A percentile compares a stretch with the other conserved stretches of the same genome.
These are phyloP conservation scores for Polypedilum vanderplanki DNA, from an alignment of 1,140 invertebrate species.

Conservation along the genomic window DNA sequence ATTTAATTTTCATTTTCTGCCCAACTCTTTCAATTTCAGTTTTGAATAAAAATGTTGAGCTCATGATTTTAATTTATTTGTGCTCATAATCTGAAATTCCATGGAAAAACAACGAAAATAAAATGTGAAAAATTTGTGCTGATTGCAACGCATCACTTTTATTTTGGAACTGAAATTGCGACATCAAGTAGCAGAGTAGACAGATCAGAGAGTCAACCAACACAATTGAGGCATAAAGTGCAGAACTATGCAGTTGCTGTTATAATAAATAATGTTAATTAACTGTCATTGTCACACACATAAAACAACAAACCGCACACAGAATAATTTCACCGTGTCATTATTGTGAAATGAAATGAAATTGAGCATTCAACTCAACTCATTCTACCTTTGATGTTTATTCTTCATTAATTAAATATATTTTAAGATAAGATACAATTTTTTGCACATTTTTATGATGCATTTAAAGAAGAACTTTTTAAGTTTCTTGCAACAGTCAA, in stretches of 20 bases:
- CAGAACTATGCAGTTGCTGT: neutral
- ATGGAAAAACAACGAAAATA: neutral
- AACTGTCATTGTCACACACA: slow-evolving; percentile 17
- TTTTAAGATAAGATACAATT: no score
- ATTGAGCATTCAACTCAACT: neutral
- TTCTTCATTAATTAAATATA: no score
- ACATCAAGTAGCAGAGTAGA: neutral
- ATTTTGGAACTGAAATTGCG: neutral
- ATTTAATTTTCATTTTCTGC: neutral
- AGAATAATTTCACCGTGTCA: slow-evolving; percentile 12
- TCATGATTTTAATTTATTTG: slow-evolving; percentile 15
- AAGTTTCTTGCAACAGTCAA: no score
- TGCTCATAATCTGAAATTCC: neutral
- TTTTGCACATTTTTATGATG: no score
- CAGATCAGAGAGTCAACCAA: no score
- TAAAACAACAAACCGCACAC: slow-evolving; percentile 5
- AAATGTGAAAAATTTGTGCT: slow-evolving; percentile 3
- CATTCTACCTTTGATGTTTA: neutral
- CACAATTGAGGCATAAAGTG: no score
- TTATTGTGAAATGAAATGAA: neutral
- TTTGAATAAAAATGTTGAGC: slow-evolving; percentile 1
- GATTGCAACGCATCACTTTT: slow-evolving; percentile 16
- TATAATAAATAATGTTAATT: slow-evolving; percentile 20
- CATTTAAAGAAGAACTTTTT: no score
- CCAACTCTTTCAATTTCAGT: neutral